Percentiles rank a stretch among this genome's conserved stretches.
phyloP scores from a whole-genome alignment of 2,113 vertebrate species.

The Ceuthmochares aereus region DNA sequence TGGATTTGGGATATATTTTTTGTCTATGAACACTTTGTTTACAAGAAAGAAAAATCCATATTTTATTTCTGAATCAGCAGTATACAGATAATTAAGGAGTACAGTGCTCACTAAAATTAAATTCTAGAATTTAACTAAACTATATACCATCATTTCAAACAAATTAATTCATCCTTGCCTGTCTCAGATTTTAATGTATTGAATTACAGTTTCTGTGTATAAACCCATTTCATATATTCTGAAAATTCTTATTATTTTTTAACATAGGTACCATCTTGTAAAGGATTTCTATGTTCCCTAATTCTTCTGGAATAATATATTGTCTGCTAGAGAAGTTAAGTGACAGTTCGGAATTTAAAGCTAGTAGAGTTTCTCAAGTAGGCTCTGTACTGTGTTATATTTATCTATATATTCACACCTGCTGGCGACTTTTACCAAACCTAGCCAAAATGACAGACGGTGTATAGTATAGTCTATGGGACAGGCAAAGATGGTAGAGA shows the following conservation, averaged over 20 bases:
- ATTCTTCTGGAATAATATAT: not conserved
- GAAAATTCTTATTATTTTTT: not conserved
- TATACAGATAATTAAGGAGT: not conserved
- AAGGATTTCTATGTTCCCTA: conserved; percentile 1
- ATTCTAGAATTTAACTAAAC: conserved; percentile 25
- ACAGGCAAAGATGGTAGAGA: not conserved
- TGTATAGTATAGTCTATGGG: not conserved
- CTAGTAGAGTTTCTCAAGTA: not conserved
- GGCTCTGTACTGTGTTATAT: not conserved
- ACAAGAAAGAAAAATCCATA: not conserved
- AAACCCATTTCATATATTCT: conserved; percentile 52
- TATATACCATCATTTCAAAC: not conserved
- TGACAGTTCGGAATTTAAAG: conserved; percentile 19
- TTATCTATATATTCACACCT: not conserved
- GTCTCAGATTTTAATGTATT: conserved; percentile 48
- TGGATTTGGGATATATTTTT: not conserved
- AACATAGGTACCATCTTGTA: not conserved
- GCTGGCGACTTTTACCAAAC: not conserved
- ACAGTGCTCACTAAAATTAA: conserved; percentile 9
- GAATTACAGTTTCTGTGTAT: conserved; percentile 18
- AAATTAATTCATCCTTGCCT: conserved; percentile 3
- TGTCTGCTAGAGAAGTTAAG: conserved; percentile 5
- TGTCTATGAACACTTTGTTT: not conserved
- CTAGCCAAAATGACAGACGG: not conserved
- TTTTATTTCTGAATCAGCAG: not conserved